A percentile compares a stretch with the other conserved stretches of the same genome.
Conservation (phyloP, 2,113 vertebrate species). For the Cisticola juncidis region DNA sequence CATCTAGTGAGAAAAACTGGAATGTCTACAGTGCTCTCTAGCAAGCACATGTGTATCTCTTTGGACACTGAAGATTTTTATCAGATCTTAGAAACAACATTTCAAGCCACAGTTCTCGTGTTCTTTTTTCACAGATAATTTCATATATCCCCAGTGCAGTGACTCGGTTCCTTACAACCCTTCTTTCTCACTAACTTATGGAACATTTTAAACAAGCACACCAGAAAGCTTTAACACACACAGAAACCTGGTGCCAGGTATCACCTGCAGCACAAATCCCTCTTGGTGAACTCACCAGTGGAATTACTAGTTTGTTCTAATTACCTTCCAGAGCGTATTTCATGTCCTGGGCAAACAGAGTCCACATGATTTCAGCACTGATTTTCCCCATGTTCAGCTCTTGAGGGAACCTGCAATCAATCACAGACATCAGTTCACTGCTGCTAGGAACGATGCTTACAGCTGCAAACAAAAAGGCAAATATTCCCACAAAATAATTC, state of each 20-base stretch:
- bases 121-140: neutral
- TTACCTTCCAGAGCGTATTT: constrained; percentile 97
- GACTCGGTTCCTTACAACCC: neutral
- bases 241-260: neutral
- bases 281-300: neutral
- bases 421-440: constrained; percentile 16
- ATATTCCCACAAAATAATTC: neutral
- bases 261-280: neutral
- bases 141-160: neutral
- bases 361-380: constrained; percentile 94
- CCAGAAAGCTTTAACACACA: neutral
- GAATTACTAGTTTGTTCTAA: neutral
- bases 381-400: constrained; percentile 92
- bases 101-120: neutral
- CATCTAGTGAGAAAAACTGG: neutral
- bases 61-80: neutral
- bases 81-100: neutral
- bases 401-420: constrained; percentile 89
- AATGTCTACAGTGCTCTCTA: neutral
- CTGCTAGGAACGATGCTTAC: neutral
- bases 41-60: neutral
- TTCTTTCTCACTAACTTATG: neutral
- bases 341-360: constrained; percentile 92
- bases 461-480: neutral
- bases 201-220: neutral